A percentile compares a stretch with the other conserved stretches of the same genome.
Evolutionary conservation across 1,140 invertebrate genomes (phyloP).

Genomic region (Drosophila melanogaster): DNA sequence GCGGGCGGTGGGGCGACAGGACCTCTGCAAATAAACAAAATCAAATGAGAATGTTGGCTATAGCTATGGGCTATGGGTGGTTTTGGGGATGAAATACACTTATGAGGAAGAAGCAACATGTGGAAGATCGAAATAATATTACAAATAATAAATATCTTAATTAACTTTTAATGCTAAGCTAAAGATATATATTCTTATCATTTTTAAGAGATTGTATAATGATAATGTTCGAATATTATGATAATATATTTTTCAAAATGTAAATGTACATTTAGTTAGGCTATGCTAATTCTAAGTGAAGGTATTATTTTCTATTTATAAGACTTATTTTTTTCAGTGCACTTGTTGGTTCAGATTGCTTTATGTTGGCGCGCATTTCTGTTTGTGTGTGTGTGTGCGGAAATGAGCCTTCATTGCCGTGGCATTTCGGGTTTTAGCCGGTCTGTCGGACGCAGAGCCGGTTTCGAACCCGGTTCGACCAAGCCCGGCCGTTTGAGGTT

Average conservation of each 20-base stretch:
- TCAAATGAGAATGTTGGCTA: slow-evolving; percentile 56
- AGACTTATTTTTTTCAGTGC: not conserved
- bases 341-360: slow-evolving; percentile 5
- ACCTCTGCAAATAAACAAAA: slow-evolving; percentile 88
- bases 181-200: too few species aligned
- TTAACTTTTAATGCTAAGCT: too few species aligned
- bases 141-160: too few species aligned
- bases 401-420: slow-evolving; percentile 77
- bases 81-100: not conserved
- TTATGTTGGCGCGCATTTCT: slow-evolving; percentile 13
- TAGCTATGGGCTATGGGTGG: slow-evolving; percentile 1
- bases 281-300: too few species aligned
- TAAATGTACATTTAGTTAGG: too few species aligned
- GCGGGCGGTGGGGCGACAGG: slow-evolving; percentile 92
- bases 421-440: slow-evolving; percentile 51
- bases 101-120: too few species aligned
- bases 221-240: too few species aligned
- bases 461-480: slow-evolving; percentile 2
- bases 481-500: slow-evolving; percentile 31
- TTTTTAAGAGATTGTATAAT: too few species aligned
- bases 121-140: too few species aligned
- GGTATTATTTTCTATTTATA: too few species aligned
- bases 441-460: slow-evolving; percentile 1
- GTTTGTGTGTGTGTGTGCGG: slow-evolving; percentile 49
- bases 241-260: too few species aligned